A percentile compares a stretch with the other conserved stretches of the same genome.
Evolutionary conservation across 2,113 vertebrate species (phyloP).

Genomic region (Lycocorax pyrrhopterus): DNA sequence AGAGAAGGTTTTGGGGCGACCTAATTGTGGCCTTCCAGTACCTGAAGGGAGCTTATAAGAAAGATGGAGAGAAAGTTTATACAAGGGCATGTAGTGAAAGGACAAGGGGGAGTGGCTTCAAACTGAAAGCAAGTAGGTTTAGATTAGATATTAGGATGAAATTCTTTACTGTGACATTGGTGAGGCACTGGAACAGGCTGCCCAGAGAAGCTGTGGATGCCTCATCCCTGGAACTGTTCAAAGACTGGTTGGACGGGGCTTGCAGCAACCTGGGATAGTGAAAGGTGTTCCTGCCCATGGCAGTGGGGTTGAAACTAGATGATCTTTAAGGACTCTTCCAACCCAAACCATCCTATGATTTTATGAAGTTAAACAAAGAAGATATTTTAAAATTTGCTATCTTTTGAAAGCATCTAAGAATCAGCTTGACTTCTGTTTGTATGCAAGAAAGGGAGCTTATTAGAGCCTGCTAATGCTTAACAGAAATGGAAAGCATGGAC

Average conservation of each 20-base stretch:
- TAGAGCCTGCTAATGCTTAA: neutral
- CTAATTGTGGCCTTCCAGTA: neutral
- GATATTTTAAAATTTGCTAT: neutral
- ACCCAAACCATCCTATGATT: neutral
- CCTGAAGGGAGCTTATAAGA: neutral
- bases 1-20: neutral
- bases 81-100: no score
- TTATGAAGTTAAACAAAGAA: neutral
- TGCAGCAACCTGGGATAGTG: neutral
- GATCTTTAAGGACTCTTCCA: neutral
- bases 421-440: neutral
- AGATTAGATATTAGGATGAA: neutral
- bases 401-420: neutral
- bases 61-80: neutral
- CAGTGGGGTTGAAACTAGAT: no score
- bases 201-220: neutral
- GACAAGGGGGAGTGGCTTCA: neutral
- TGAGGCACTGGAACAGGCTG: neutral
- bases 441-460: neutral
- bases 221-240: neutral
- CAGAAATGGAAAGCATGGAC: accelerated
- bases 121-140: neutral
- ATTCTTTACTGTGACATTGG: neutral
- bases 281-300: neutral
- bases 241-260: neutral